Evolutionary conservation across 2,888 invertebrate genomes (phyloP).

Genomic region (Ariolimax columbianus): DNA sequence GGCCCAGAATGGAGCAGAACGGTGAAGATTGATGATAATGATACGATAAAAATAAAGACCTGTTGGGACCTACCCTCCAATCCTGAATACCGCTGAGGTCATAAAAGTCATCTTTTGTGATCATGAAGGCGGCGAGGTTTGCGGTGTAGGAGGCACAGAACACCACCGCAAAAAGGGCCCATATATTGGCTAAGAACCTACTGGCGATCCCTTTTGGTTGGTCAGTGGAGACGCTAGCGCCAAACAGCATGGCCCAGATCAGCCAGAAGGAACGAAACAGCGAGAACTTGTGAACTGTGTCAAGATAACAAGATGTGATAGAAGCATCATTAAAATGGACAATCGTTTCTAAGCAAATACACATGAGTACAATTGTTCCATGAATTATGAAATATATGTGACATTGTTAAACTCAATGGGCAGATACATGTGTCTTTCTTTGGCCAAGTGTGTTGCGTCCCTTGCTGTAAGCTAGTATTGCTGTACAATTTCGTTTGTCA

Average conservation of each 20-base stretch:
- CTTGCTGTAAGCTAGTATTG: no score
- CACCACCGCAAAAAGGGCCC: slow-evolving; percentile 91
- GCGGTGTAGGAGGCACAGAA: slow-evolving; percentile 99
- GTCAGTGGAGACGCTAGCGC: slow-evolving; percentile 98
- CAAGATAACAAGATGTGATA: neutral
- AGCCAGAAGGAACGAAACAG: slow-evolving; percentile 99
- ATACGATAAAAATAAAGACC: no score
- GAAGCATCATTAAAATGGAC: no score
- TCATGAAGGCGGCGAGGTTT: slow-evolving; percentile 99
- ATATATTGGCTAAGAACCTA: slow-evolving; percentile 78
- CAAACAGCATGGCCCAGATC: slow-evolving; percentile 98
- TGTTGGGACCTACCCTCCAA: slow-evolving; percentile 80
- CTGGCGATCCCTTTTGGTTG: slow-evolving; percentile 98
- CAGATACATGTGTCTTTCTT: no score
- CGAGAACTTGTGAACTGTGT: slow-evolving; percentile 78
- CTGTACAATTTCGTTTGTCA: no score
- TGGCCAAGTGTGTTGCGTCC: no score
- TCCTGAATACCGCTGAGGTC: slow-evolving; percentile 93
- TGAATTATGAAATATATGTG: no score
- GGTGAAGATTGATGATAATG: no score
- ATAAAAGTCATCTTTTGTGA: slow-evolving; percentile 96
- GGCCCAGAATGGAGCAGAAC: no score
- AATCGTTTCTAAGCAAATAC: no score
- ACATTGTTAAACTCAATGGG: no score
- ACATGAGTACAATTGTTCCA: no score